Evolutionary conservation across 2,113 vertebrate genomes (phyloP).

Genomic region (Myrmecophaga tridactyla): DNA sequence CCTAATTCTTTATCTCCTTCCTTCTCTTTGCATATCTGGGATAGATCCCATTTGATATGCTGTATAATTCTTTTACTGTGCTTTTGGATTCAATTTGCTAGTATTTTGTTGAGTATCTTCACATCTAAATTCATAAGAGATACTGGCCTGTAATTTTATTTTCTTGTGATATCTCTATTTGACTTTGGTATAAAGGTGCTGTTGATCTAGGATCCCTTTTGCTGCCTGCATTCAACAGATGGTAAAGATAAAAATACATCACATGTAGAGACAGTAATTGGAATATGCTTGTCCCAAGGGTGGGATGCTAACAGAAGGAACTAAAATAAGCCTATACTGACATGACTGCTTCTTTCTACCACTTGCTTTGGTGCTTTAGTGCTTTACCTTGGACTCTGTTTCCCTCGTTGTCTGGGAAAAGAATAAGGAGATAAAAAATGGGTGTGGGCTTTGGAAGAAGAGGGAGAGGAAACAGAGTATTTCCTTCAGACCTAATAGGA

Average conservation of each 20-base stretch:
- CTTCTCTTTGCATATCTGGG: too few species aligned
- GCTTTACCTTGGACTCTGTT: background rate
- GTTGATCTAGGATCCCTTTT: background rate
- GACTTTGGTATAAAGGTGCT: too few species aligned
- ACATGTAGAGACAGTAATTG: background rate
- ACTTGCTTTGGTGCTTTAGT: background rate
- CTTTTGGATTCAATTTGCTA: too few species aligned
- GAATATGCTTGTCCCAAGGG: rapidly evolving
- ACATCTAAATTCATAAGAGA: too few species aligned
- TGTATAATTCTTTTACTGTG: too few species aligned
- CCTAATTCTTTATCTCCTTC: too few species aligned
- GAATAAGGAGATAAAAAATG: background rate
- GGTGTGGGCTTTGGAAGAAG: background rate
- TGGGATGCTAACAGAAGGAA: background rate
- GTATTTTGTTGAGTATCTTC: too few species aligned
- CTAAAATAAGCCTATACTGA: background rate
- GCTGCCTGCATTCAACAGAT: background rate
- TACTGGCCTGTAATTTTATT: too few species aligned
- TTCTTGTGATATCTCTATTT: too few species aligned
- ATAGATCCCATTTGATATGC: too few species aligned
- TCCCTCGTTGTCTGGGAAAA: background rate
- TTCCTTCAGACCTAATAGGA: background rate
- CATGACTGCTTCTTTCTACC: background rate
- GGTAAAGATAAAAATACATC: background rate
- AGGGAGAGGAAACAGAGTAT: background rate